These are phyloP conservation scores for Phocoena sinus DNA, from an alignment of 2,113 vertebrate genomes.

Conservation along the genomic window DNA sequence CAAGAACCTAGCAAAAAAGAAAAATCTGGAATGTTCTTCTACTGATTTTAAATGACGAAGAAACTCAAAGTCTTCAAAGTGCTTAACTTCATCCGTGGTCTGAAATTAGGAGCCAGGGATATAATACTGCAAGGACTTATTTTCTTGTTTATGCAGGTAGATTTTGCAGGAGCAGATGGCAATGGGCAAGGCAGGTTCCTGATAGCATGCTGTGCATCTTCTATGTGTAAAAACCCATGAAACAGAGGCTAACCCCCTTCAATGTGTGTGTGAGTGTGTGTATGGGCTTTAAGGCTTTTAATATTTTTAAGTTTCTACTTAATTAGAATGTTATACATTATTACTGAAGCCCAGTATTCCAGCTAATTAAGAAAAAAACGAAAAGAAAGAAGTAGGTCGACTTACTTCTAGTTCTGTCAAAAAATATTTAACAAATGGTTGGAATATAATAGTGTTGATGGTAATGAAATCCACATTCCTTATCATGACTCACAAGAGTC, in stretches of 20 bases:
- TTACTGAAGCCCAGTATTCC: background rate
- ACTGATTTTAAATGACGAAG: background rate
- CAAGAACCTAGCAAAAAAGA: background rate
- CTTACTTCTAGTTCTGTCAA: constrained; percentile 17
- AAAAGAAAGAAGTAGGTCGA: background rate
- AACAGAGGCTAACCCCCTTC: background rate
- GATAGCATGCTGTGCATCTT: background rate
- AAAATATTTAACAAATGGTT: background rate
- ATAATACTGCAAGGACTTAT: background rate
- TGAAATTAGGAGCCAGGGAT: background rate
- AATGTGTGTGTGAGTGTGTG: background rate
- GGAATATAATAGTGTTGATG: background rate
- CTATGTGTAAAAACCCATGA: background rate
- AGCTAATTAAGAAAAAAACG: background rate
- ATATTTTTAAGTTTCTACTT: background rate
- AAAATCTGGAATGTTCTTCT: background rate
- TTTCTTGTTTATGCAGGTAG: background rate
- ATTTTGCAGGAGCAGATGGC: background rate
- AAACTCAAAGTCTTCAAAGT: background rate
- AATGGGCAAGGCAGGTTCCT: background rate
- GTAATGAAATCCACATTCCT: background rate
- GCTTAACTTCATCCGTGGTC: background rate
- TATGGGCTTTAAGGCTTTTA: background rate
- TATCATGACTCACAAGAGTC: too few species aligned
- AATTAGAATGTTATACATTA: background rate